These are phyloP conservation scores for Zaprionus obscuricornis DNA, from an alignment of 2,888 invertebrate species.

Conservation along the genomic window DNA sequence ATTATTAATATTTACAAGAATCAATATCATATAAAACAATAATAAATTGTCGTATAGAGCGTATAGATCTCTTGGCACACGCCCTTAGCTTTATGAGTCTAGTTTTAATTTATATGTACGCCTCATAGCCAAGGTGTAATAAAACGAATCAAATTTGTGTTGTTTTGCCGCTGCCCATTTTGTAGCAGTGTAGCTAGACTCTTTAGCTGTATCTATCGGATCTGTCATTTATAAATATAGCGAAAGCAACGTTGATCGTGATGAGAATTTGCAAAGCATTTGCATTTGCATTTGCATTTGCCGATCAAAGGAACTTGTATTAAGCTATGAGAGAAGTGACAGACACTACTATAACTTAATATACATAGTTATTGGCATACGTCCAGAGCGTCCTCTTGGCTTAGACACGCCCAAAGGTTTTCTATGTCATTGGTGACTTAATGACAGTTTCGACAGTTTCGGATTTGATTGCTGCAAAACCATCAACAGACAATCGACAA, in stretches of 20 bases:
- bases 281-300: slow-evolving; percentile 33
- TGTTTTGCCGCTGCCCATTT: slow-evolving; percentile 25
- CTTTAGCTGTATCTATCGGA: slow-evolving; percentile 3
- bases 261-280: slow-evolving; percentile 47
- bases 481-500: slow-evolving; percentile 9
- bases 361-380: slow-evolving; percentile 57
- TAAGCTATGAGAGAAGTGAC: neutral
- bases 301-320: slow-evolving; percentile 14
- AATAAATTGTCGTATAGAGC: too few species aligned
- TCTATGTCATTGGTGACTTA: too few species aligned
- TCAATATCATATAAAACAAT: too few species aligned
- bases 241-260: slow-evolving; percentile 68
- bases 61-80: too few species aligned
- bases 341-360: slow-evolving; percentile 4
- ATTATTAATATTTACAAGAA: too few species aligned
- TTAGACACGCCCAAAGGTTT: too few species aligned
- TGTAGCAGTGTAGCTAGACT: neutral
- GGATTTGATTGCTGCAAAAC: slow-evolving; percentile 59
- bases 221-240: slow-evolving; percentile 38
- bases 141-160: slow-evolving; percentile 49
- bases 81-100: neutral
- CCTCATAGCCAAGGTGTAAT: slow-evolving; percentile 47
- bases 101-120: slow-evolving; percentile 40
- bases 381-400: slow-evolving; percentile 31
- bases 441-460: slow-evolving; percentile 72